Evolutionary conservation across 2,797 vertebrate species (phyloP).

Genomic region (Netta rufina): DNA sequence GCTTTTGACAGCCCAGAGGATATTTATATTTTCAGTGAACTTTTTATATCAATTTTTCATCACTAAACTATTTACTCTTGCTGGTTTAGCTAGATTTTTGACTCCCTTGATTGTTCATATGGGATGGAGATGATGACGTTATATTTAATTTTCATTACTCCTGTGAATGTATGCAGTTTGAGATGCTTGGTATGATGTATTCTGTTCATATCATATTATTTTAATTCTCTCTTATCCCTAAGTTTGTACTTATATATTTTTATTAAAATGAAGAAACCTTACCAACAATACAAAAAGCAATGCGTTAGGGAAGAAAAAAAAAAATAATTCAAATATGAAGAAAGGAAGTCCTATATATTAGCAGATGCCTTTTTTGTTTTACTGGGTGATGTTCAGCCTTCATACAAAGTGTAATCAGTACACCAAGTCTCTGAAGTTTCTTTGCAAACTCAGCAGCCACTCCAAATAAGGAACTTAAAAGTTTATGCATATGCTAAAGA

Average conservation of each 20-base stretch:
- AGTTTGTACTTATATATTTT: conserved; percentile 58
- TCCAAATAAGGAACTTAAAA: neutral
- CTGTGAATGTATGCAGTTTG: conserved; percentile 38
- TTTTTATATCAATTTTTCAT: conserved; percentile 71
- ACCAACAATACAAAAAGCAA: neutral
- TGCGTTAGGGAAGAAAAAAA: neutral
- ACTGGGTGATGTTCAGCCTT: neutral
- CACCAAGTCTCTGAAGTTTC: neutral
- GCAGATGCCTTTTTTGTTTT: neutral
- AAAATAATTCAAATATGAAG: neutral
- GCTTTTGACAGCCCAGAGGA: conserved; percentile 72
- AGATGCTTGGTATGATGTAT: conserved; percentile 33
- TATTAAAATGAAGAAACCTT: conserved; percentile 47
- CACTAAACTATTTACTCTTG: conserved; percentile 72
- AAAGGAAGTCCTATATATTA: neutral
- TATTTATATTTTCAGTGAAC: conserved; percentile 74
- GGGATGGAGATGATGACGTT: conserved; percentile 64
- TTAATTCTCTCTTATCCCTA: conserved; percentile 56
- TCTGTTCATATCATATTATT: conserved; percentile 49
- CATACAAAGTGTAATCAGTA: neutral
- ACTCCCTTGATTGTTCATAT: conserved; percentile 72
- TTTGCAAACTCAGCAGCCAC: neutral
- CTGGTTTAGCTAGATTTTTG: conserved; percentile 64
- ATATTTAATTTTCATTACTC: conserved; percentile 72
- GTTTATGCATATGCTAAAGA: neutral